Conservation (phyloP, 2,113 vertebrate species). For the Pelmatolapia mariae region DNA sequence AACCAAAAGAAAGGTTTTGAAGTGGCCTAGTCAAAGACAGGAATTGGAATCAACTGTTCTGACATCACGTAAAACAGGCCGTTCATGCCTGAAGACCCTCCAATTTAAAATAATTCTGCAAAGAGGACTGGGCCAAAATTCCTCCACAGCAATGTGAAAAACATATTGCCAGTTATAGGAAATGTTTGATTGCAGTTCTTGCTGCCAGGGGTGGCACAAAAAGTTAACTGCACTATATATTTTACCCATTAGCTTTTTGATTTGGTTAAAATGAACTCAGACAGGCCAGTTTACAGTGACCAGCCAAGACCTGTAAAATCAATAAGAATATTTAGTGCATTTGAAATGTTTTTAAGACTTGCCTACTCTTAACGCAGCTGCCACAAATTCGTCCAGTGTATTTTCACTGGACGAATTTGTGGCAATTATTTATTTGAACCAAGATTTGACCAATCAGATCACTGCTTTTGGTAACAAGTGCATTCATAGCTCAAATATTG, state of each 20-base stretch:
- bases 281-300: not conserved
- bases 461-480: not conserved
- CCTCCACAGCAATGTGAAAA: not conserved
- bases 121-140: not conserved
- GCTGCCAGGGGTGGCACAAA: not conserved
- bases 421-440: not conserved
- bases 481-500: not conserved
- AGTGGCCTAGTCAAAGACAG: not conserved
- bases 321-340: not conserved
- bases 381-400: not conserved
- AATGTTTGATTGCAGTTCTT: not conserved
- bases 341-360: not conserved
- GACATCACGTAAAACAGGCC: not conserved
- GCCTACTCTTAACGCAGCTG: not conserved
- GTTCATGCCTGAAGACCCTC: not conserved
- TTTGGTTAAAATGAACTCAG: not conserved
- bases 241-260: not conserved
- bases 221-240: not conserved
- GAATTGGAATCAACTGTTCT: not conserved
- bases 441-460: not conserved
- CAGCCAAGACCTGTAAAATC: not conserved
- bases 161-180: not conserved
- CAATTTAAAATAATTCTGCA: not conserved
- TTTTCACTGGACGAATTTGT: not conserved
- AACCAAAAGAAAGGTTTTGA: not conserved